Evolutionary conservation across 2,888 invertebrate species (phyloP).

Genomic region (Apamea anceps): DNA sequence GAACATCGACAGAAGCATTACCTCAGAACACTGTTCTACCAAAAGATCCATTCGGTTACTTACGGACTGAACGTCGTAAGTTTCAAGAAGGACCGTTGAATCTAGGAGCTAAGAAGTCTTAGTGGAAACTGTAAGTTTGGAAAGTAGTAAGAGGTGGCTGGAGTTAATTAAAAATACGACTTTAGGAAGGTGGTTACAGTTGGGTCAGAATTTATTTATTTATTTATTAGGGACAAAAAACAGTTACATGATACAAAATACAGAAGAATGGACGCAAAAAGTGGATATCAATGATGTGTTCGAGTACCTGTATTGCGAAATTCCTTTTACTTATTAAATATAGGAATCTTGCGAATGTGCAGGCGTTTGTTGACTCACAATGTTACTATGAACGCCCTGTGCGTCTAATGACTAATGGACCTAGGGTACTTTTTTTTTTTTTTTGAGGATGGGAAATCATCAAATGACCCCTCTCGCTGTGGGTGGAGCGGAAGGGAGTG

Average conservation of each 20-base stretch:
- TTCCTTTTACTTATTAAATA: neutral
- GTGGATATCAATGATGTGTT: neutral
- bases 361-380: neutral
- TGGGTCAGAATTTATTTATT: too few species aligned
- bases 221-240: too few species aligned
- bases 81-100: slow-evolving; percentile 23
- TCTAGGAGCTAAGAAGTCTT: slow-evolving; percentile 25
- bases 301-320: neutral
- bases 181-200: neutral
- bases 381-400: neutral
- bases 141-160: slow-evolving; percentile 26
- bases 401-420: neutral
- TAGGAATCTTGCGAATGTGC: neutral
- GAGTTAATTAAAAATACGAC: slow-evolving; percentile 37
- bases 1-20: slow-evolving; percentile 25
- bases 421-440: neutral
- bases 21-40: slow-evolving; percentile 28
- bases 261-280: neutral
- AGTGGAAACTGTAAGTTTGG: slow-evolving; percentile 15
- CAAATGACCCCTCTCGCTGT: too few species aligned
- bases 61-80: slow-evolving; percentile 22
- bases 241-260: too few species aligned
- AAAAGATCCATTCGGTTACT: slow-evolving; percentile 26
- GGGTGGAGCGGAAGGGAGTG: too few species aligned
- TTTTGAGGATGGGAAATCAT: too few species aligned